These are phyloP conservation scores for Eubasilissa regina DNA, from an alignment of 1,140 invertebrate genomes.

Conservation along the genomic window DNA sequence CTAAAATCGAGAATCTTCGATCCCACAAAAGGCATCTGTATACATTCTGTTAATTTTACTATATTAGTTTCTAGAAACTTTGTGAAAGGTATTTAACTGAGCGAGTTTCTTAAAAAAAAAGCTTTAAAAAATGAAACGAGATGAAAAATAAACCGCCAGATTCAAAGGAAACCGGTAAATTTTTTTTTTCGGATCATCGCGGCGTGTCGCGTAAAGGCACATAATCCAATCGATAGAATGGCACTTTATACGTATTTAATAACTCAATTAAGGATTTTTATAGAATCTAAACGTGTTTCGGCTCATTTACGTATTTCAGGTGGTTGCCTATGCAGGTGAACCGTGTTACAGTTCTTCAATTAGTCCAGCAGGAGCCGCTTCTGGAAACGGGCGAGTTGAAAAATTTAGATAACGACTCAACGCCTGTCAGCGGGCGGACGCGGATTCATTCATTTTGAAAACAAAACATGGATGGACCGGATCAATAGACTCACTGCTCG, in stretches of 20 bases:
- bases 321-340: background rate
- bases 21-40: too few relatives aligned
- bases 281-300: conserved; percentile 7
- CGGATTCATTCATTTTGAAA: conserved; percentile 48
- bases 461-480: conserved; percentile 13
- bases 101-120: too few relatives aligned
- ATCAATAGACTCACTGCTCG: background rate
- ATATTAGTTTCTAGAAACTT: too few relatives aligned
- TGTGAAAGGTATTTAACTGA: too few relatives aligned
- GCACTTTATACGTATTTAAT: conserved; percentile 3
- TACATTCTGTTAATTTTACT: too few relatives aligned
- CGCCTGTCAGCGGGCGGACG: conserved; percentile 46
- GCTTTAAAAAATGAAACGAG: too few relatives aligned
- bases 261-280: conserved; percentile 27
- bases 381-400: conserved; percentile 50
- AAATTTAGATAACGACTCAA: conserved; percentile 57
- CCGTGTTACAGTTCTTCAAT: conserved; percentile 5
- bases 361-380: conserved; percentile 41
- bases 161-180: background rate
- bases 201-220: background rate
- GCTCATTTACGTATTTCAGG: background rate
- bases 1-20: too few relatives aligned
- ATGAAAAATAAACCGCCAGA: too few relatives aligned
- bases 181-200: background rate
- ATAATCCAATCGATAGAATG: conserved; percentile 1